Evolutionary conservation across 2,888 invertebrate genomes (phyloP).

Genomic region (Thumatha senex): DNA sequence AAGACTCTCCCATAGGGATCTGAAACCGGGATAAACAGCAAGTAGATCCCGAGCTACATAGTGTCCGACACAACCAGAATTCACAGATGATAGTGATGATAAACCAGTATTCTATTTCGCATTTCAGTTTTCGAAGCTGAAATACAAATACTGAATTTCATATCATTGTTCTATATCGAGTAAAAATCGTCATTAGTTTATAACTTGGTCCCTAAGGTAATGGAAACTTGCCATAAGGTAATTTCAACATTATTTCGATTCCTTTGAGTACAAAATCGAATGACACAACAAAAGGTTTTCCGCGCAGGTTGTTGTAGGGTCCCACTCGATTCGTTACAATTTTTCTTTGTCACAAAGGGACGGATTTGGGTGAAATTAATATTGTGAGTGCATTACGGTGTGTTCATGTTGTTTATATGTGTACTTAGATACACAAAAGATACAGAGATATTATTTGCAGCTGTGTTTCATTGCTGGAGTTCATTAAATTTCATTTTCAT

Average conservation of each 20-base stretch:
- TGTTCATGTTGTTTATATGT: conserved; percentile 34
- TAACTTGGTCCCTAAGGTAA: conserved; percentile 31
- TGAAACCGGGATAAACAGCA: too few species aligned
- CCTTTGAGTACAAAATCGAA: conserved; percentile 26
- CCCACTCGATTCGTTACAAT: conserved; percentile 76
- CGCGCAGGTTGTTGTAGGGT: conserved; percentile 61
- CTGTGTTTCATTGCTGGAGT: too few species aligned
- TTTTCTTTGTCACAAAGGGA: conserved; percentile 79
- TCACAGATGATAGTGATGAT: too few species aligned
- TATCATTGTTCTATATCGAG: too few species aligned
- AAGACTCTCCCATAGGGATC: too few species aligned
- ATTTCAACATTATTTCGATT: conserved; percentile 26
- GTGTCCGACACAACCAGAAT: too few species aligned
- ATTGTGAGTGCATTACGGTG: conserved; percentile 67
- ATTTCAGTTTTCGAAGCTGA: too few species aligned
- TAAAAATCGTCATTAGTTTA: conserved; percentile 21
- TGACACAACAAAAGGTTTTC: conserved; percentile 42
- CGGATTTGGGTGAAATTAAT: conserved; percentile 73
- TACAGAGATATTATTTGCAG: background rate
- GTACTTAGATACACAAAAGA: background rate
- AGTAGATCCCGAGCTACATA: too few species aligned
- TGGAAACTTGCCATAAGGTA: conserved; percentile 16
- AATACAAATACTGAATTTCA: too few species aligned
- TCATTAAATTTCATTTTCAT: too few species aligned
- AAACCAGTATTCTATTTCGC: too few species aligned